Evolutionary conservation across 2,797 vertebrate genomes (phyloP).

Genomic region (Melanotaenia nigrans): DNA sequence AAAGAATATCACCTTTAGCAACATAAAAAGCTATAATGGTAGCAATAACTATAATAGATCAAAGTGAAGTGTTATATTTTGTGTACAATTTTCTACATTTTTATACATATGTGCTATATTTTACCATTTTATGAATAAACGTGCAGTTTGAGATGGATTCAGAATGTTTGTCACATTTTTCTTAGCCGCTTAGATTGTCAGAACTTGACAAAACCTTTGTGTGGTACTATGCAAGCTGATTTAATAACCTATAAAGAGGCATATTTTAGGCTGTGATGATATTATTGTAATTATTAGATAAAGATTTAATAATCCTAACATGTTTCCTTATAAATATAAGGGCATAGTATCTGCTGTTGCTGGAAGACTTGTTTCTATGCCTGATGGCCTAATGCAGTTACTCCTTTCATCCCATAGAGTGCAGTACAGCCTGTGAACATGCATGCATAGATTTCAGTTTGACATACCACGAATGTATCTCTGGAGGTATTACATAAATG

Average conservation of each 20-base stretch:
- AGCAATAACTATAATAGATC: conserved; percentile 85
- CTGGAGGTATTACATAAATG: neutral
- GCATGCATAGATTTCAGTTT: neutral
- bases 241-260: neutral
- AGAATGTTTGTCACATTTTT: conserved; percentile 43
- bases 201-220: neutral
- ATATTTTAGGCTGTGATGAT: neutral
- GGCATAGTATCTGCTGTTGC: neutral
- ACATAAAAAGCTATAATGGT: conserved; percentile 78
- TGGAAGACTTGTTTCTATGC: neutral
- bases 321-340: neutral
- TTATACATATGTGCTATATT: conserved; percentile 90
- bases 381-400: conserved; percentile 36
- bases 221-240: neutral
- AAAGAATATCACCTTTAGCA: conserved; percentile 85
- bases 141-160: conserved; percentile 79
- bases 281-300: neutral
- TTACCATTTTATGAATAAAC: conserved; percentile 88
- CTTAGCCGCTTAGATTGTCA: conserved; percentile 11
- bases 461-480: conserved; percentile 23
- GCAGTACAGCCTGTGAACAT: conserved; percentile 56
- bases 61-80: conserved; percentile 88
- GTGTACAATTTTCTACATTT: conserved; percentile 88
- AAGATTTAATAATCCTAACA: neutral
- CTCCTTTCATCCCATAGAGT: conserved; percentile 58